phyloP scores from a whole-genome alignment of 1,140 invertebrate species.

The Trypoxylus dichotomus region DNA sequence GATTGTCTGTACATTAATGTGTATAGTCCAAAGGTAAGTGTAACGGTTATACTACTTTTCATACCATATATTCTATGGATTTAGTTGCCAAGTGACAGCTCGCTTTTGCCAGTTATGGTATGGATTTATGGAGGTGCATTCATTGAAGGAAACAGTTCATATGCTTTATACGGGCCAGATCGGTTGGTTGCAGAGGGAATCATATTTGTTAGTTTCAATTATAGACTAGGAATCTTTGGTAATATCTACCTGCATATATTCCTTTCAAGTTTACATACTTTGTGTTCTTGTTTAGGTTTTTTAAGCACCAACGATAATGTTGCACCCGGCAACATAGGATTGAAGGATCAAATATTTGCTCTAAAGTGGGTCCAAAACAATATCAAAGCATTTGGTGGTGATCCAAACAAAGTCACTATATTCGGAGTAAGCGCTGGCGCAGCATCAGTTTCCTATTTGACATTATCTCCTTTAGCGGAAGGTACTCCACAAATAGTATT shows the following conservation, averaged over 20 bases:
- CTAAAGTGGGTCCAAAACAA: slow-evolving; percentile 64
- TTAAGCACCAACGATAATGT: slow-evolving; percentile 59
- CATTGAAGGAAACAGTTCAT: slow-evolving; percentile 62
- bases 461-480: slow-evolving; percentile 58
- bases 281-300: slow-evolving; percentile 52
- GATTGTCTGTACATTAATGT: slow-evolving; percentile 6
- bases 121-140: slow-evolving; percentile 79
- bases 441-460: slow-evolving; percentile 62
- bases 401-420: slow-evolving; percentile 57
- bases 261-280: neutral
- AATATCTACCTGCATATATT: neutral
- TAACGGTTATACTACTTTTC: neutral
- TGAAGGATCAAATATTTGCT: slow-evolving; percentile 65
- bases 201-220: slow-evolving; percentile 72
- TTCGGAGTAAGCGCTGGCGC: slow-evolving; percentile 60
- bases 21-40: neutral
- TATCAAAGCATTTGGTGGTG: slow-evolving; percentile 58
- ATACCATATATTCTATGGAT: neutral
- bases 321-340: slow-evolving; percentile 61
- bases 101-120: slow-evolving; percentile 67
- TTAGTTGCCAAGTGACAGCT: neutral
- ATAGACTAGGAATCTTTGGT: slow-evolving; percentile 69
- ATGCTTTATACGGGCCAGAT: slow-evolving; percentile 65
- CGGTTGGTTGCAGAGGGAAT: slow-evolving; percentile 67
- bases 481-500: slow-evolving; percentile 41